Base-by-base conservation (phyloP, 1,140 invertebrate genomes). In the Lucilia cuprina region DNA sequence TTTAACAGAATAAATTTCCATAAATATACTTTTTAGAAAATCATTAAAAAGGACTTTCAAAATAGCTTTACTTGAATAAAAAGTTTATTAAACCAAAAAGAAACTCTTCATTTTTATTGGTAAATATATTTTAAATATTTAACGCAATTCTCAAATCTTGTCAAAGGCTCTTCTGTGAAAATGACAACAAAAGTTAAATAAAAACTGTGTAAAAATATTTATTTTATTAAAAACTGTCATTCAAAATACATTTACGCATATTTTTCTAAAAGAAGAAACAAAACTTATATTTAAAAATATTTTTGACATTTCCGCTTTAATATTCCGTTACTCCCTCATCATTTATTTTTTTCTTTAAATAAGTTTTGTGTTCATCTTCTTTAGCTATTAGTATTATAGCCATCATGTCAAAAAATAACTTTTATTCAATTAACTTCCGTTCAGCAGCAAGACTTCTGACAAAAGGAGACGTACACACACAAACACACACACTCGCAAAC, bases 361-460 rank as follows among this genome's bases (percentile, higher is more conserved):
- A 41, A 30, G 2, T 60, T 60, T 60, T 17, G 5, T 60, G 13
- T 7, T 47, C 13, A 9, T n/a, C 30, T 34, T 78, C 75, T 47
- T 35, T 30, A 17, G 14, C 75, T 47, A 60, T 60, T 60, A 60
- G 3, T 19, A 25, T 74, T 25, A 35, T 41, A 41, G 35, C 35
- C 75, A 80, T 49, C 47, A 80, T 80, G 77, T 80, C 77, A 80
- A 49, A 60, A 60, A 47, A 80, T 80, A 49, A 80, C 21, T 21
- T 80, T 80, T 80, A 80, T 80, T 80, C 77, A 80, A 80, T 80
- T 80, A 80, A 80, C 77, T 80, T 80, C 77, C 77, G 77, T 21
- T 80, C 77, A 49, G 49, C 77, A 80, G 49, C 77, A 80, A 21
- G 41, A 47, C 41, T 19, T 80, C 7, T 80, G 41, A 19, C n/a